Conservation (phyloP, 2,888 invertebrate species). For the Adineta ricciae region DNA sequence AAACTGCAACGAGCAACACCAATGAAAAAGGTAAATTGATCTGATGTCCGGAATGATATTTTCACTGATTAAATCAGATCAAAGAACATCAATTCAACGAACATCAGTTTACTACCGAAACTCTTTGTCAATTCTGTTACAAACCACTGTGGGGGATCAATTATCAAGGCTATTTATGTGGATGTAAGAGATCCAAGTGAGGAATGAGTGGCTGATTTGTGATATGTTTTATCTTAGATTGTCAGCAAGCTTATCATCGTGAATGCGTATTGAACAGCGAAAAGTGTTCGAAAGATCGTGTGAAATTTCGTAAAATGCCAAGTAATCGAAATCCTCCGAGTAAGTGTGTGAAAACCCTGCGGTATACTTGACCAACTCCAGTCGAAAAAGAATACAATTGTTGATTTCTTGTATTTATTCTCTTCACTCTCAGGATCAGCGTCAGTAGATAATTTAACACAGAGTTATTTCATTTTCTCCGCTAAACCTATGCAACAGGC, state of each 20-base stretch:
- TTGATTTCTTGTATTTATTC: too few species aligned
- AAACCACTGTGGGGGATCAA: slow-evolving; percentile 33
- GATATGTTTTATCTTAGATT: background rate
- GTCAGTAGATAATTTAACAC: background rate
- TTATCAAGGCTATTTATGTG: slow-evolving; percentile 31
- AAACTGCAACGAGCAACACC: slow-evolving; percentile 2
- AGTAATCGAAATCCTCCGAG: slow-evolving; percentile 3
- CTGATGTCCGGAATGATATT: background rate
- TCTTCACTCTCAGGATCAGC: background rate
- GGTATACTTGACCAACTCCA: background rate
- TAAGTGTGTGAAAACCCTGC: background rate
- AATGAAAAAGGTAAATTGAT: background rate
- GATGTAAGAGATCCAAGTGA: too few species aligned
- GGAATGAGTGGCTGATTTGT: too few species aligned
- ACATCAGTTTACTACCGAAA: background rate
- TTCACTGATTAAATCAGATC: background rate
- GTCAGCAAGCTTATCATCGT: slow-evolving; percentile 15
- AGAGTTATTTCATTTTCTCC: background rate
- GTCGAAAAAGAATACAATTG: too few species aligned
- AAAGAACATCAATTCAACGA: slow-evolving; percentile 13
- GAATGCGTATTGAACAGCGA: background rate
- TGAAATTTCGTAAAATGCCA: background rate
- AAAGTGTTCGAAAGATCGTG: slow-evolving; percentile 10
- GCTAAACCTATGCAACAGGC: background rate
- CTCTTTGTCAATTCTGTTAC: slow-evolving; percentile 22